Evolutionary conservation across 2,888 invertebrate species (phyloP), one percentile per base, ranked within the genome.

Genomic region (Epistrophella euchroma): DNA sequence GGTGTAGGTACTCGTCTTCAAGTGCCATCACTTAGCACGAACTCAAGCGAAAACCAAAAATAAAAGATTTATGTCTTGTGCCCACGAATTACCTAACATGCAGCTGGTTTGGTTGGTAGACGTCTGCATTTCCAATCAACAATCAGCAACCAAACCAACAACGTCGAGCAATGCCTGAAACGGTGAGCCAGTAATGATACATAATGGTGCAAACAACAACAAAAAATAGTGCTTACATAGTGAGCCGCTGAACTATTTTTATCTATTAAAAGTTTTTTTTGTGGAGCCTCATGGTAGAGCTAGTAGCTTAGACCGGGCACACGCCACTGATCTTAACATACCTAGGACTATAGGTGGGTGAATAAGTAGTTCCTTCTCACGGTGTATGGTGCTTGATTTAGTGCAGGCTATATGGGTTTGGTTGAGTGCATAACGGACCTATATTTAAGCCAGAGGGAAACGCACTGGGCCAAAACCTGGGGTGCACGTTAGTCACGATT

Each of bases 11-110:
- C 70, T 68, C 82, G 62, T 86, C 86, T 71, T 86, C 86, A 82
- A 82, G 86, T 86, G 82, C 86, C 86, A 86, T 86, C 85, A 71
- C 76, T 74, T 77, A 37, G 73, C 77, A 74, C 77, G 86, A 81
- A 77, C 50, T 77, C 70, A 86, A 71, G 73, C 70, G 35, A 66
- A 70, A 76, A 47, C 28, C n/a, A 40, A 68, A 68, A 22, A 58
- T 68, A 45, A 50, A 25, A 47, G 37, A 68, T n/a, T 22, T 25
- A 52, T n/a, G 68, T 22, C 37, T 66, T 45, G 66, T 60, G 58
- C 77, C 74, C 25, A 72, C 17, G 28, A 47, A 64, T 82, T 82
- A 78, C 74, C 82, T 76, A 82, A 82, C 56, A 9, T 43, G 25
- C 74, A 70, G 73, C 74, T 78, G 70, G 37, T 50, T 32, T 74